Evolutionary conservation across 2,113 vertebrate genomes (phyloP).

Genomic region (Tinamus guttatus): DNA sequence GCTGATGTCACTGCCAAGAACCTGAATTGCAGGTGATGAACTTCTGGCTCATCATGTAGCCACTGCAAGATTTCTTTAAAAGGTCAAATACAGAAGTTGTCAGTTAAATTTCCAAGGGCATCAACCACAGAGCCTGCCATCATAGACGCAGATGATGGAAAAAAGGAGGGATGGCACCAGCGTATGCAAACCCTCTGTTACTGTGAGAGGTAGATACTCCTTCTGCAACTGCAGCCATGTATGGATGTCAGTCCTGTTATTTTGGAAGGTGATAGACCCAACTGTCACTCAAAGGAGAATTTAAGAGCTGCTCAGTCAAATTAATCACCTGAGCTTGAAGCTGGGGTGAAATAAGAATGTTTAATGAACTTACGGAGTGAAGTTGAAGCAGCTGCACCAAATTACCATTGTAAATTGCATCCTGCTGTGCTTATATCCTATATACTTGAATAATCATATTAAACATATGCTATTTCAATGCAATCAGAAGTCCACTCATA

Average conservation of each 20-base stretch:
- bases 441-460: neutral
- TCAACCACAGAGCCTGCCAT: neutral
- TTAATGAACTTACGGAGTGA: neutral
- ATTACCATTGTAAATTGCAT: neutral
- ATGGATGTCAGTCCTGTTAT: neutral
- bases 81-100: neutral
- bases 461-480: neutral
- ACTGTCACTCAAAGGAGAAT: neutral
- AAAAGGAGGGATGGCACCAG: neutral
- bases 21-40: neutral
- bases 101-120: neutral
- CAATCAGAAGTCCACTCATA: neutral
- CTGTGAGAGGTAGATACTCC: neutral
- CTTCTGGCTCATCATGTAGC: neutral
- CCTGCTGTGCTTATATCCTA: neutral
- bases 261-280: neutral
- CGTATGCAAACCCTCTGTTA: neutral
- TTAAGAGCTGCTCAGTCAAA: neutral
- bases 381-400: neutral
- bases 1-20: neutral
- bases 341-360: neutral
- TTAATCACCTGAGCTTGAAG: neutral
- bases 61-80: neutral
- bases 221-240: neutral
- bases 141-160: neutral